Evolutionary conservation across 2,888 invertebrate species (phyloP), one percentile per base, ranked within the genome.

Genomic region (Ptychoptera contaminata): DNA sequence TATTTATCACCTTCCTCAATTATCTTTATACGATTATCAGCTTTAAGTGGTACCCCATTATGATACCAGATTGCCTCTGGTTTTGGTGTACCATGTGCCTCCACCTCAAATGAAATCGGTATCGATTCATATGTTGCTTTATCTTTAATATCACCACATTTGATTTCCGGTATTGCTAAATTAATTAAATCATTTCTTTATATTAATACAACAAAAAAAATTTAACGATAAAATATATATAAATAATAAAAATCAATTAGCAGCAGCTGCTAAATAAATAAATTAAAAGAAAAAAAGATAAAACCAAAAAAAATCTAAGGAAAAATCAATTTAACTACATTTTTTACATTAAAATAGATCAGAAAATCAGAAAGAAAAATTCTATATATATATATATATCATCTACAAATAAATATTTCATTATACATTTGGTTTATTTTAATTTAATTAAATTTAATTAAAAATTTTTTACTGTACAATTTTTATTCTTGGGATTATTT

Each of bases 11-110:
- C 82, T 30, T 77, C 76, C 48, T 76, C 74, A 38, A 70, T 68
- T 30, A 79, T 68, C 46, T 73, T 73, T 43, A 79, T 70, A 45
- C 77, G 68, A 38, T 73, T 73, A 49, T 79, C 75, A 0, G 75
- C 66, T 50, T 77, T 76, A 29, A 88, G 67, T 49, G 78, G 79
- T 53, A 81, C 74, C 37, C 79, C 83, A 57, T 88, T 75, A 55
- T 82, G 77, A 23, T 76, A 77, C 88, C 88, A 90, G 55, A 76
- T 76, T 3, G 80, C 81, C 37, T 73, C 76, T 1, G 88, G 86
- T 50, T 79, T 74, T 8, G 91, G 91, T 48, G 76, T 70, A 14
- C 85, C 87, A 37, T 73, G 74, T 0, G 84, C 85, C 50, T 78
- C 72, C 0, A 90, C 77, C 48, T 84, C 81, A 65, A 84, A 91